Base-by-base conservation (phyloP, 2,797 vertebrate genomes). In the Spizella passerina region DNA sequence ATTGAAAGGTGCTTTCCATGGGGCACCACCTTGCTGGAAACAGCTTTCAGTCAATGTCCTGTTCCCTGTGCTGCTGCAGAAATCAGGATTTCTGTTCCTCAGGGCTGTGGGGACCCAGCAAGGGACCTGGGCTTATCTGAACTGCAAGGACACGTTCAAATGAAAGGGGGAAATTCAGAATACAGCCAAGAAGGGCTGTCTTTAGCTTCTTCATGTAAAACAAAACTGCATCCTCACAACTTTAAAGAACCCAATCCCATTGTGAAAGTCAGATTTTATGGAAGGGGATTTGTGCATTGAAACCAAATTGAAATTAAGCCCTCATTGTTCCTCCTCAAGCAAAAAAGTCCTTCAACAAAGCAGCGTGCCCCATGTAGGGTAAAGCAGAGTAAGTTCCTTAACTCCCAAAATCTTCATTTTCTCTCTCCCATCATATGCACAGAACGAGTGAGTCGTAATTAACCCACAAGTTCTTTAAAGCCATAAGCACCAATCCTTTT, bases 401-500 rank as follows among this genome's bases (percentile, higher is more conserved):
- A 39, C 23, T 38, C 53, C 32, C n/a, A 36, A 61, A 72, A 52
- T 43, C 41, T 84, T 83, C 79, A 30, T 65, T 86, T 92, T 85
- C 76, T 68, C 73, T 21, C 92, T 91, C 85, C 68, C 72, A 70
- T 91, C 84, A 65, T 38, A 55, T 18, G 71, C 90, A 86, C 81
- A 87, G 60, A 83, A 63, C 27, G 83, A 90, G 29, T 34, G 86
- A 90, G 29, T 34, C 73, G 52, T 94, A 94, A 96, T 97, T 97
- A 97, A 96, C 93, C 80, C 91, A 69, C 86, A 86, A 50, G 73
- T 93, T 89, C 92, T 84, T 93, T 81, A 95, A 93, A 95, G 79
- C 80, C 95, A 46, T 60, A 82, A 94, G 86, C 84, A 94, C 68
- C 71, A 22, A 77, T 94, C 89, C 88, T 83, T 95, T 86, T 82